Evolutionary conservation across 1,140 invertebrate species (phyloP), one percentile per base, ranked within the genome.

Genomic region (Sitophilus oryzae): DNA sequence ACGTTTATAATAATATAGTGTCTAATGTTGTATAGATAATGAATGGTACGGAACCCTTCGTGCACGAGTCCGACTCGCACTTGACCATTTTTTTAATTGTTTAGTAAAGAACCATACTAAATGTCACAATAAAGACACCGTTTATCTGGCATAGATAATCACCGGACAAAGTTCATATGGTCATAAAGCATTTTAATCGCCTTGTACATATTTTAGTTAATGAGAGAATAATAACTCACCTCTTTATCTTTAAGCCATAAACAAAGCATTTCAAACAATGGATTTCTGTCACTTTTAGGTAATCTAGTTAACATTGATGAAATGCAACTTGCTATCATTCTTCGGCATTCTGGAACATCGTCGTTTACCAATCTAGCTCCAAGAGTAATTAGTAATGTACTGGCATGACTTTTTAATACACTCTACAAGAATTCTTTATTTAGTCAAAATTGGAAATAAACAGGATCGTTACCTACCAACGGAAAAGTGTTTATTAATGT

Each of bases 401-500:
- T 80, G 8, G 81, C 76, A 50, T 86, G 76, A 42, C 80, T 74
- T 1, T 72, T 70, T 0, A 93, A 66, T 34, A 55, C 52, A 20
- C 22, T 8, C 53, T 23, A 4, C 22, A 30, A 25, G n/a, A 25
- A n/a, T n/a, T n/a, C n/a, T n/a, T n/a, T n/a, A n/a, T n/a, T 30
- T 30, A 6, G 5, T 30, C 25, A 41, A 50, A n/a, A n/a, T n/a
- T n/a, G n/a, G 45, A 21, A 21, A 4, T 22, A 10, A 21, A 25
- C 36, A 10, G 25, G n/a, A 43, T 36, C 2, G 1, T 23, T 38
- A 68, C 72, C 75, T 72, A 89, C 84, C 68, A 82, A 67, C 46
- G 87, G 82, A 64, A 95, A 87, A 46, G 81, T 82, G 36, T 79
- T 81, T 40, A 96, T 82, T 21, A 96, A 80, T 38, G 79, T 77